Conservation (phyloP, 2,797 vertebrate species). For the Nothura maculosa region DNA sequence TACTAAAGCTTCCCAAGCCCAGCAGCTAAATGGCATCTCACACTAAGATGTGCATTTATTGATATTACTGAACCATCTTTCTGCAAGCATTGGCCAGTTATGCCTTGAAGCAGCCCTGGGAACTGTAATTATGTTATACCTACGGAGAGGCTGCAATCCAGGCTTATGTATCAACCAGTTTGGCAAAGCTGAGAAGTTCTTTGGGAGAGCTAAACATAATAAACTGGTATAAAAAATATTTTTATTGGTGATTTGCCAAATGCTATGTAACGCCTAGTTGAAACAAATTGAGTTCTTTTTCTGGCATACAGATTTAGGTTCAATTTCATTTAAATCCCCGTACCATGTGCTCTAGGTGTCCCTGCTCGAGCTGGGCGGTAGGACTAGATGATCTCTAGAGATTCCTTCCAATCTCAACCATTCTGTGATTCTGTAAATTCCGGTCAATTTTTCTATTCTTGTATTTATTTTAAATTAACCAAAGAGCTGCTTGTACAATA, state of each 20-base stretch:
- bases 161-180: background rate
- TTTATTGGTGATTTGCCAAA: background rate
- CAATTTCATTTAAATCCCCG: background rate
- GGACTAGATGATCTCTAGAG: too few species aligned
- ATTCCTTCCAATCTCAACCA: too few species aligned
- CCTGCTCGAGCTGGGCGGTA: too few species aligned
- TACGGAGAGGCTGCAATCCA: background rate
- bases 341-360: too few species aligned
- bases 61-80: background rate
- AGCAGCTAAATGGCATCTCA: background rate
- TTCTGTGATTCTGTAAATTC: constrained; percentile 6
- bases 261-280: background rate
- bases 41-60: background rate
- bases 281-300: constrained; percentile 59
- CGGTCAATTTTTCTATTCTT: constrained; percentile 49
- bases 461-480: constrained; percentile 3
- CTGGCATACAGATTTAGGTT: constrained; percentile 3
- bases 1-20: background rate
- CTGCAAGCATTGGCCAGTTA: background rate
- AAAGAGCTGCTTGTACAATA: constrained; percentile 15
- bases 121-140: background rate
- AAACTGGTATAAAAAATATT: background rate
- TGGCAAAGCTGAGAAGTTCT: background rate
- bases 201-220: background rate
- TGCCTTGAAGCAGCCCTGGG: background rate